phyloP scores from a whole-genome alignment of 2,888 invertebrate species.

The Tachina grossa region DNA sequence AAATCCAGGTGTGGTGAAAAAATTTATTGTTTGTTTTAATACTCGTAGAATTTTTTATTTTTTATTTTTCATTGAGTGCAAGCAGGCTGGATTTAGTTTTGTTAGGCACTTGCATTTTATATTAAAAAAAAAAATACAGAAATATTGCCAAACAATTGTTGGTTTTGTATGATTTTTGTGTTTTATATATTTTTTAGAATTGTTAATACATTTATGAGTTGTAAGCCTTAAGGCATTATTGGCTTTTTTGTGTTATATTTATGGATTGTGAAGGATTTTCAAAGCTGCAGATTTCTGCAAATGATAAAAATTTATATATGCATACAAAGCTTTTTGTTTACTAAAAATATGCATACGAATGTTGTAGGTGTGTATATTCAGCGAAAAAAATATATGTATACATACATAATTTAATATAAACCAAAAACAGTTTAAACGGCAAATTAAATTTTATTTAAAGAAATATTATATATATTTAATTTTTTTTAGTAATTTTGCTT shows the following conservation, averaged over 20 bases:
- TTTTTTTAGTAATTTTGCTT: too few species aligned
- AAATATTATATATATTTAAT: background rate
- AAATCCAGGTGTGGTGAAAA: conserved; percentile 66
- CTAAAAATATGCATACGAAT: conserved; percentile 22
- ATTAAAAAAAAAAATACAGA: conserved; percentile 7
- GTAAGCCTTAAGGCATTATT: conserved; percentile 57
- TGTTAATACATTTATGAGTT: conserved; percentile 72
- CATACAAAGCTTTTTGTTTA: conserved; percentile 27
- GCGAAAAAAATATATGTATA: background rate
- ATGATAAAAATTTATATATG: conserved; percentile 67
- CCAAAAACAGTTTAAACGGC: background rate
- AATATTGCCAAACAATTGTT: conserved; percentile 65
- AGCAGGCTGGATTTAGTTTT: conserved; percentile 2
- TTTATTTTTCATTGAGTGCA: conserved; percentile 19
- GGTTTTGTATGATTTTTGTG: conserved; percentile 46
- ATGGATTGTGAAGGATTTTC: conserved; percentile 63
- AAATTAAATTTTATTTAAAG: background rate
- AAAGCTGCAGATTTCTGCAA: conserved; percentile 59
- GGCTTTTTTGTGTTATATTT: conserved; percentile 29
- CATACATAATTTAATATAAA: too few species aligned
- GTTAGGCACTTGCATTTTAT: conserved; percentile 62
- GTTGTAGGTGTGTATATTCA: conserved; percentile 64
- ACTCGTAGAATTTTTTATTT: conserved; percentile 8
- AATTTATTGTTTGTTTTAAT: conserved; percentile 5
- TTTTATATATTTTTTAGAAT: conserved; percentile 62